Conservation (phyloP, 2,797 vertebrate species). For the Galagoides demidoff region DNA sequence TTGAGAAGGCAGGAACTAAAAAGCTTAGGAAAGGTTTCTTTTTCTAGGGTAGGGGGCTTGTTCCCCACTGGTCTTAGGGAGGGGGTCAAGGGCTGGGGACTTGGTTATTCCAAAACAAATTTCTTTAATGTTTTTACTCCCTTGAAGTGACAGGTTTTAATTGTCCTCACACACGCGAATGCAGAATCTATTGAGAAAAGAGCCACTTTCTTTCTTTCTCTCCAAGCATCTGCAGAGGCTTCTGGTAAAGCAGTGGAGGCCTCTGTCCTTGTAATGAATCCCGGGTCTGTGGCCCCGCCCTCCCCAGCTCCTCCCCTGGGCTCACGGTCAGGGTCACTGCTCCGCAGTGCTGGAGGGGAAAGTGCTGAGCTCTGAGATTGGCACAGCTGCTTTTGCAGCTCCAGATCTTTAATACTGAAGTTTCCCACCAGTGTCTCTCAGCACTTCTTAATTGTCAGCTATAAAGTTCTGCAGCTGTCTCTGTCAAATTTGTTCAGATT, state of each 20-base stretch:
- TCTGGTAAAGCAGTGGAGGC: not conserved
- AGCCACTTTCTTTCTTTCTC: not conserved
- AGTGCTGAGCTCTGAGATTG: constrained; percentile 57
- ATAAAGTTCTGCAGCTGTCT: constrained; percentile 51
- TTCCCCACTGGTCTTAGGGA: too few species aligned
- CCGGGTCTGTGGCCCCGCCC: not conserved
- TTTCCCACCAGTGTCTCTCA: constrained; percentile 30
- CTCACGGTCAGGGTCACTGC: not conserved
- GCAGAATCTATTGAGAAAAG: not conserved
- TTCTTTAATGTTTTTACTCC: not conserved
- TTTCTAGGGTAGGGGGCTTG: too few species aligned
- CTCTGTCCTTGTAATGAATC: not conserved
- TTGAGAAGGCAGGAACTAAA: too few species aligned
- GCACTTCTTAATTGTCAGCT: constrained; percentile 62
- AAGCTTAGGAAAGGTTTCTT: too few species aligned
- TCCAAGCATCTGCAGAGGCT: not conserved
- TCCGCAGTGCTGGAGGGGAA: not conserved
- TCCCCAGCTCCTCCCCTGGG: not conserved
- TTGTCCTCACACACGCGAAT: not conserved
- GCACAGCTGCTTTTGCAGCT: constrained; percentile 47
- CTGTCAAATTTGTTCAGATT: not conserved
- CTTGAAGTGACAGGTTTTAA: not conserved
- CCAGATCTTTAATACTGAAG: not conserved
- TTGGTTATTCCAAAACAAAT: not conserved
- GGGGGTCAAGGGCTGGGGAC: too few species aligned